Conservation (phyloP, 2,888 invertebrate genomes). For the Lacanobia wlatinum region DNA sequence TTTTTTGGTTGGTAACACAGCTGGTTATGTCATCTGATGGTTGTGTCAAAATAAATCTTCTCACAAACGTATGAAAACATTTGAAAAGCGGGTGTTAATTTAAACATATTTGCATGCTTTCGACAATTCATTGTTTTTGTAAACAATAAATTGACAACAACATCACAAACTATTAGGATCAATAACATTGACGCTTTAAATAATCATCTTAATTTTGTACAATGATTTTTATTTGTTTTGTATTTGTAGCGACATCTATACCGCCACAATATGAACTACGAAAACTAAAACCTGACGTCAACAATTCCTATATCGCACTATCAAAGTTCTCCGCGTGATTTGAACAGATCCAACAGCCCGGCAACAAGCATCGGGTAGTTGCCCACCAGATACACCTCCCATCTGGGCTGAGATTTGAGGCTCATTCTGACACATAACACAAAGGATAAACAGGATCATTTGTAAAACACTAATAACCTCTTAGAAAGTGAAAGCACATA, state of each 20-base stretch:
- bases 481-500: too few relatives aligned
- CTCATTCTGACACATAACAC: not conserved
- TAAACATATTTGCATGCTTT: too few relatives aligned
- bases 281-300: too few relatives aligned
- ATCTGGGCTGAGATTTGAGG: not conserved
- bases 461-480: too few relatives aligned
- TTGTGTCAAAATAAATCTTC: not conserved
- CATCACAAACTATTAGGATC: not conserved
- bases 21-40: constrained; percentile 49
- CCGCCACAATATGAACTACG: too few relatives aligned
- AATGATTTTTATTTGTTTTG: too few relatives aligned
- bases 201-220: too few relatives aligned
- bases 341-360: not conserved
- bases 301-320: too few relatives aligned
- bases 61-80: not conserved
- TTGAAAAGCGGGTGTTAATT: not conserved
- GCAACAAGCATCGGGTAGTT: not conserved
- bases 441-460: not conserved
- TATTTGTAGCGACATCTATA: too few relatives aligned
- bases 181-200: not conserved
- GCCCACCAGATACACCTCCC: not conserved
- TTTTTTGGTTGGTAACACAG: constrained; percentile 60
- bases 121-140: too few relatives aligned
- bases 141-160: too few relatives aligned
- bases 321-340: too few relatives aligned